Percentiles rank a stretch among this genome's conserved stretches.
phyloP scores from a whole-genome alignment of 2,797 vertebrate genomes.

The Muscicapa comitata region DNA sequence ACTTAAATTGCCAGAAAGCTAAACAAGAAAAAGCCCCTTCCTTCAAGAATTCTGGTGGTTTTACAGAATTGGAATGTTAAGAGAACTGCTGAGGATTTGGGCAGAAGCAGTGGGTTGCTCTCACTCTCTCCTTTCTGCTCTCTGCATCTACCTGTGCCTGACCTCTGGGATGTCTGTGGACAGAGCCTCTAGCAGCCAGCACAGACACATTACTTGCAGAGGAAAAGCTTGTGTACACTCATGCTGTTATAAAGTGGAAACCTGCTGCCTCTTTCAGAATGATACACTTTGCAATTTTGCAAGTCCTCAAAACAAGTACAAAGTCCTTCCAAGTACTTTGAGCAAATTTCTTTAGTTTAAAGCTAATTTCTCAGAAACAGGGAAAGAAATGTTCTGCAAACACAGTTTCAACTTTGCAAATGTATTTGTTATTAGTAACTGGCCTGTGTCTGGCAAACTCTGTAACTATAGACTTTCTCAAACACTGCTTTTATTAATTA shows the following conservation, averaged over 20 bases:
- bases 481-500: background rate
- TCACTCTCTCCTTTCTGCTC: background rate
- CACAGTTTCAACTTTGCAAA: background rate
- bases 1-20: background rate
- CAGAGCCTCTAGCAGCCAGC: background rate
- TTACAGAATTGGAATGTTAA: background rate
- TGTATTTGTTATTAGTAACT: background rate
- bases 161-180: background rate
- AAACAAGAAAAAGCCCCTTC: background rate
- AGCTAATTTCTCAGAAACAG: background rate
- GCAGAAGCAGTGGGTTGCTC: background rate
- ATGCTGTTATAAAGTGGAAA: background rate
- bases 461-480: background rate
- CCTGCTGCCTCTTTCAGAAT: background rate
- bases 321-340: background rate
- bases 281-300: background rate
- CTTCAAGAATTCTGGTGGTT: background rate
- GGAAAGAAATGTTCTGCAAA: background rate
- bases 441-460: background rate
- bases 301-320: conserved; percentile 13
- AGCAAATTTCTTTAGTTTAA: background rate
- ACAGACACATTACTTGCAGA: background rate
- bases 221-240: background rate
- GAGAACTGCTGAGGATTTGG: background rate
- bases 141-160: background rate